Base-by-base conservation (phyloP, 1,140 invertebrate species). In the Drosophila nigromelanica region DNA sequence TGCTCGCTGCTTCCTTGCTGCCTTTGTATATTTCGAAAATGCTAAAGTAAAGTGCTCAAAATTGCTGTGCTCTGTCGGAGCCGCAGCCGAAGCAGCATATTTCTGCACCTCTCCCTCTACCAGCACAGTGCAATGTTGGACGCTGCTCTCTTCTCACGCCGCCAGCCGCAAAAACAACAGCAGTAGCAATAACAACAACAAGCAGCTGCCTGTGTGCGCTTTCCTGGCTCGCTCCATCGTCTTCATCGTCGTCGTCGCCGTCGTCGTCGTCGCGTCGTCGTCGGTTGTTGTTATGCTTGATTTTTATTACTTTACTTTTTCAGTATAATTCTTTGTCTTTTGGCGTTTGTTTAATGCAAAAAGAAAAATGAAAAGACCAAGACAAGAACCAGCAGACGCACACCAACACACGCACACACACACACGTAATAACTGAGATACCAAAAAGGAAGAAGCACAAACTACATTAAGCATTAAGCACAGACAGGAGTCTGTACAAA, bases 271-370 rank as follows among this genome's bases (percentile, higher is more conserved):
- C 54, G 62, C 50, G 39, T 37, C 54, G 63, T 43, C 55, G 62
- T 55, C 47, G 42, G 64, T 76, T 76, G 73, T 61, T 76, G 69
- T 70, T 75, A 64, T 76, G 62, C 73, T 76, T 76, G 73, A 76
- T 73, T 76, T 74, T 79, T 76, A 79, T 73, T 76, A 79, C 73
- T 78, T 81, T 78, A 76, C 78, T 72, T 79, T 81, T 81, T 81
- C 79, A 78, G 73, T 79, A 81, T 79, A 73, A 78, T 81, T 81
- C 78, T 78, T 81, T 81, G 78, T 81, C 78, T 78, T 81, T 81
- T 78, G 73, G 64, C 69, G 73, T 81, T 81, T 76, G 76, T 76
- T 76, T 76, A 81, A 81, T 78, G 73, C 55, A 76, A 80, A 80
- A 75, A 64, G 47, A 52, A 61, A 73, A 51, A 63, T 27, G 48